phyloP scores from a whole-genome alignment of 2,113 vertebrate species.

The Zosterops hypoxanthus region DNA sequence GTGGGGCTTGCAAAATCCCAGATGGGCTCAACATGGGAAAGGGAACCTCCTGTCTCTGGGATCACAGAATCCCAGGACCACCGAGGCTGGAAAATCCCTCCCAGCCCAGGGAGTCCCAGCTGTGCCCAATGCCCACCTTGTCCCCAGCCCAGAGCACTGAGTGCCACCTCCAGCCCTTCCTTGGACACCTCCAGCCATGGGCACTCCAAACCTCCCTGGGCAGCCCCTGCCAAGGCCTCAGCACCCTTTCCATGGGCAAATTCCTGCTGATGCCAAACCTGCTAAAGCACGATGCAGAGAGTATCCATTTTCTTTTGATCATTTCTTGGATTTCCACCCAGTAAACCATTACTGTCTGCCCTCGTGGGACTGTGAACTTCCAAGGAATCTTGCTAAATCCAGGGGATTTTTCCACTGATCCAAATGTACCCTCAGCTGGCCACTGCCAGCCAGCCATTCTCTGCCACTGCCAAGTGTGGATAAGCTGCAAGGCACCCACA shows the following conservation, averaged over 20 bases:
- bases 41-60: not conserved
- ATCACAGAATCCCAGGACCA: not conserved
- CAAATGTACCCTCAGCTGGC: not conserved
- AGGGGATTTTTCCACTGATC: not conserved
- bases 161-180: not conserved
- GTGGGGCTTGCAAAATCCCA: not conserved
- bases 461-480: not conserved
- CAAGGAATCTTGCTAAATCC: not conserved
- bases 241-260: not conserved
- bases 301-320: not conserved
- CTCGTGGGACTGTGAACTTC: not conserved
- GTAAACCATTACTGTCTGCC: not conserved
- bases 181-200: not conserved
- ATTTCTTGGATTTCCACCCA: not conserved
- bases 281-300: not conserved
- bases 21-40: not conserved
- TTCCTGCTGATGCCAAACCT: fast-evolving
- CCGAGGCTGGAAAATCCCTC: not conserved
- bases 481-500: not conserved
- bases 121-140: not conserved
- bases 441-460: fast-evolving
- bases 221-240: not conserved
- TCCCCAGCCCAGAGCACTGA: not conserved
- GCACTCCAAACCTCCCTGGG: not conserved
- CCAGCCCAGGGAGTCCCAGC: not conserved